Evolutionary conservation across 2,113 vertebrate species (phyloP).

Genomic region (Hyla sarda): DNA sequence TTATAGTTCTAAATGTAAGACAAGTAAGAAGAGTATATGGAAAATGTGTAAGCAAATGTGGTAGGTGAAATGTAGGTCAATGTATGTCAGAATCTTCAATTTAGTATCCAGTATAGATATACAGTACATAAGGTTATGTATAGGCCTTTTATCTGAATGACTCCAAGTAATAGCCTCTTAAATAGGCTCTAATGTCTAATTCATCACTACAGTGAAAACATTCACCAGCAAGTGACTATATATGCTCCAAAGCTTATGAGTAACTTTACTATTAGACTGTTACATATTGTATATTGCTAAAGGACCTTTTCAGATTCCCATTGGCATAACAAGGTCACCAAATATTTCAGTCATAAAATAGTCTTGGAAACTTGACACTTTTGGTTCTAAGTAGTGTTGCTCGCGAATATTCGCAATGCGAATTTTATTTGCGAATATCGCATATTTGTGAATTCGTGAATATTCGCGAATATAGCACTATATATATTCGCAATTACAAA

Average conservation of each 20-base stretch:
- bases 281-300: not conserved
- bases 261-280: not conserved
- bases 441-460: no score
- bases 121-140: not conserved
- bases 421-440: no score
- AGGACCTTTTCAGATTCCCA: constrained; percentile 1
- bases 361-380: not conserved
- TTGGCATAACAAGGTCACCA: constrained; percentile 13
- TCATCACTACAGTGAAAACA: not conserved
- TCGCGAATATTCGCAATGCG: no score
- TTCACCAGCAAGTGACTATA: not conserved
- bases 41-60: not conserved
- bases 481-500: no score
- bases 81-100: not conserved
- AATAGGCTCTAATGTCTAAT: not conserved
- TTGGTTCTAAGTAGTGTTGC: no score
- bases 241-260: not conserved
- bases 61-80: not conserved
- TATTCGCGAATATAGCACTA: no score
- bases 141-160: not conserved
- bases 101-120: not conserved
- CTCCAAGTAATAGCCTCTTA: not conserved
- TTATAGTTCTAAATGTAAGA: not conserved
- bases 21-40: not conserved
- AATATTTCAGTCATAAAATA: constrained; percentile 11